Evolutionary conservation across 1,140 invertebrate species (phyloP).

Genomic region (Drosophila sproati): DNA sequence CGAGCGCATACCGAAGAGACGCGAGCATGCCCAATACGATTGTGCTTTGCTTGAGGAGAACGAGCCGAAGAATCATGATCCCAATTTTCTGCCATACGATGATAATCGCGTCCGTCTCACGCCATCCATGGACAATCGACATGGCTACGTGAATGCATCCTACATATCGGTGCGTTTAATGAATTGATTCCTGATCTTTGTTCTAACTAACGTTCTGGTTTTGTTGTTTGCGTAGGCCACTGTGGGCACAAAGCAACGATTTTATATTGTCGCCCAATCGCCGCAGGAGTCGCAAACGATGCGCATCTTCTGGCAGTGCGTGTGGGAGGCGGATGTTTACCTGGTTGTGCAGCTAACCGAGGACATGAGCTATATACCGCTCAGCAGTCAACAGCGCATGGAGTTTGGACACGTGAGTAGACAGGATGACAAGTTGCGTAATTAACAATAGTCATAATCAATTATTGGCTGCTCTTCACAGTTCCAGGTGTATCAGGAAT

Average conservation of each 20-base stretch:
- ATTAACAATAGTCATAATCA: not conserved
- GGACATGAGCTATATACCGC: conserved; percentile 87
- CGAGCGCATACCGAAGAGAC: conserved; percentile 93
- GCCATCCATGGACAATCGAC: conserved; percentile 91
- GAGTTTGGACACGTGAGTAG: conserved; percentile 86
- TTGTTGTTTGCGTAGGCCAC: conserved; percentile 86
- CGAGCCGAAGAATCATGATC: conserved; percentile 84
- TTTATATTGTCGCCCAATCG: conserved; percentile 94
- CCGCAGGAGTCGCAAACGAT: conserved; percentile 85
- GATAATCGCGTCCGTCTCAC: conserved; percentile 92
- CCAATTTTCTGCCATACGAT: conserved; percentile 93
- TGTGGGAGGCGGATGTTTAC: conserved; percentile 93
- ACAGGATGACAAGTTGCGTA: not conserved
- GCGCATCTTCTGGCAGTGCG: conserved; percentile 92
- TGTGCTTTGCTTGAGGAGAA: conserved; percentile 82
- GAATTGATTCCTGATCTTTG: not conserved
- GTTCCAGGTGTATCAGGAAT: conserved; percentile 89
- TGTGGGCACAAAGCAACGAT: conserved; percentile 90
- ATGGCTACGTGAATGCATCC: conserved; percentile 96
- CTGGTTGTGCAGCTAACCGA: conserved; percentile 91
- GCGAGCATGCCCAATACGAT: conserved; percentile 85
- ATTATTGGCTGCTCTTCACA: conserved; percentile 69
- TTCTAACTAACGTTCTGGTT: not conserved
- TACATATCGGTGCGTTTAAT: conserved; percentile 89
- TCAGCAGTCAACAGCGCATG: conserved; percentile 85